Conservation (phyloP, 2,797 vertebrate species). For the Phylloscopus collybita region DNA sequence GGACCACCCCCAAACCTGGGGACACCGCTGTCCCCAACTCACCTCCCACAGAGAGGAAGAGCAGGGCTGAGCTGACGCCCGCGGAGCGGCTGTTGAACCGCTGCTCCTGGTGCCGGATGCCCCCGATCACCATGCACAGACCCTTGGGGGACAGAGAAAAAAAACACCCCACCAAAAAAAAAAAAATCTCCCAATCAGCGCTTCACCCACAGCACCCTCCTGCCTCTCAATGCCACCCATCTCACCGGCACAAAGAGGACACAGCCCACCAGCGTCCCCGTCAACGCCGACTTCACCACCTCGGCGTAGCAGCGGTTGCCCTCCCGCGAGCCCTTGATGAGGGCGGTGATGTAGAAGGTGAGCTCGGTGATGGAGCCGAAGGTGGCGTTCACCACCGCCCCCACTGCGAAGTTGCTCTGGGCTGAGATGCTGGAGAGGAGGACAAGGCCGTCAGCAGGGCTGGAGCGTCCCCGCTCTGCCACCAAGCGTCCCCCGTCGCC, state of each 20-base stretch:
- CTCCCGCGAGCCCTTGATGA: constrained; percentile 83
- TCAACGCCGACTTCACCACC: constrained; percentile 87
- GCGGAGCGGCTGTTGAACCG: constrained; percentile 89
- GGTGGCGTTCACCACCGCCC: constrained; percentile 88
- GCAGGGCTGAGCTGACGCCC: constrained; percentile 86
- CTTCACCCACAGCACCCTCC: background rate
- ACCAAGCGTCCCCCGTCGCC: fast-evolving
- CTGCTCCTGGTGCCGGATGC: constrained; percentile 88
- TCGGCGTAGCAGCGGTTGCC: constrained; percentile 86
- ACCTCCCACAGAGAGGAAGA: constrained; percentile 92
- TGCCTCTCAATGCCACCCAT: fast-evolving
- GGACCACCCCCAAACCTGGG: background rate
- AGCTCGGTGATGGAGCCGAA: constrained; percentile 90
- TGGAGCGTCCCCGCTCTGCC: fast-evolving
- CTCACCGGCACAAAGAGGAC: constrained; percentile 90
- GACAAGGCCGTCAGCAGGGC: fast-evolving
- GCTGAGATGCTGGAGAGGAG: constrained; percentile 82
- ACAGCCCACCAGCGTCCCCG: constrained; percentile 87
- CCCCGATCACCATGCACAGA: constrained; percentile 90
- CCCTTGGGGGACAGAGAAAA: constrained; percentile 72
- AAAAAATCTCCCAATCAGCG: fast-evolving
- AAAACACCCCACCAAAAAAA: background rate
- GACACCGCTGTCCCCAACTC: background rate
- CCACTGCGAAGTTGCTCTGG: constrained; percentile 89
- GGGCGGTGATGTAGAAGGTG: constrained; percentile 90